These are phyloP conservation scores for Camptogramma bilineatum DNA, from an alignment of 2,888 invertebrate genomes.

Conservation along the genomic window DNA sequence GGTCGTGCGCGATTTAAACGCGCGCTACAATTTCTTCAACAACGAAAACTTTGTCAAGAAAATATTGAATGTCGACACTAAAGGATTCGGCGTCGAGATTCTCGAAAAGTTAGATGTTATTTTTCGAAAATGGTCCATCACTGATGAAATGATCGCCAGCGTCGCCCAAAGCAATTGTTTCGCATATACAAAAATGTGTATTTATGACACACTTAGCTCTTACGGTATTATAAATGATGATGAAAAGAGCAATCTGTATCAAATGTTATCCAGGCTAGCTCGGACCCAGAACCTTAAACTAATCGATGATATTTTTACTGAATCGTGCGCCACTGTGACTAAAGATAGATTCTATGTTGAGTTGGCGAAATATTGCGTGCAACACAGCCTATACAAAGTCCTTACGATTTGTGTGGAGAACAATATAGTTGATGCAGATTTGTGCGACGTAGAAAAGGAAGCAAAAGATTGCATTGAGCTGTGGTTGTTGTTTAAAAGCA, in stretches of 20 bases:
- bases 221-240: constrained; percentile 87
- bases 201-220: constrained; percentile 86
- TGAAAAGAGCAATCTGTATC: constrained; percentile 84
- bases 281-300: constrained; percentile 82
- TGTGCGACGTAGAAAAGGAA: constrained; percentile 72
- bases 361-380: constrained; percentile 81
- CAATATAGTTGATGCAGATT: constrained; percentile 71
- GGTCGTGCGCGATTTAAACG: constrained; percentile 79
- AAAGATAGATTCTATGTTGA: constrained; percentile 83
- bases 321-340: constrained; percentile 75
- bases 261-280: constrained; percentile 86
- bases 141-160: constrained; percentile 84
- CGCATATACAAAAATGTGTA: constrained; percentile 81
- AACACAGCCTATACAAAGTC: constrained; percentile 81
- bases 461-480: constrained; percentile 82
- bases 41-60: constrained; percentile 75
- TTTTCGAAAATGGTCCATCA: constrained; percentile 85
- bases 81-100: constrained; percentile 66
- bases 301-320: constrained; percentile 83
- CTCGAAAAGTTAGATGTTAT: constrained; percentile 78
- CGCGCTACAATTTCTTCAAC: constrained; percentile 76
- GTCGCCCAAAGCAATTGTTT: constrained; percentile 79
- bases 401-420: constrained; percentile 82
- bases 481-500: constrained; percentile 82
- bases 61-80: constrained; percentile 74